phyloP scores from a whole-genome alignment of 2,113 vertebrate genomes.

The Lamprologus lemairii region DNA sequence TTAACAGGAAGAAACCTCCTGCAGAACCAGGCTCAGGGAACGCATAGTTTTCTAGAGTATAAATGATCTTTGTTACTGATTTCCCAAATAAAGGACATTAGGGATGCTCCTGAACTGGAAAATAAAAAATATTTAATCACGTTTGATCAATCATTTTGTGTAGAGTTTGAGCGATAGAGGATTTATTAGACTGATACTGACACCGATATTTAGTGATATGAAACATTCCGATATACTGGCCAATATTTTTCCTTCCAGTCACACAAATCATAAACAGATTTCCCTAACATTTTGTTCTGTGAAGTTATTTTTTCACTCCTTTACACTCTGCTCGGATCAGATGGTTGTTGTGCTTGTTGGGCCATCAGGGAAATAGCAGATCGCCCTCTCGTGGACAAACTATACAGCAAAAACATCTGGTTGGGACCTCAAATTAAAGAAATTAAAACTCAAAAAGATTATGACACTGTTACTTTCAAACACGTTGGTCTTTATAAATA shows the following conservation, averaged over 20 bases:
- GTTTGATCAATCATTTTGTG: neutral
- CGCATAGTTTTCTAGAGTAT: neutral
- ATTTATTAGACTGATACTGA: neutral
- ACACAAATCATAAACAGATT: neutral
- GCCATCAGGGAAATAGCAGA: neutral
- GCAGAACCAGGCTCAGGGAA: neutral
- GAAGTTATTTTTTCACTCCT: neutral
- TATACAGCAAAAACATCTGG: neutral
- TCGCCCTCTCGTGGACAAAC: fast-evolving
- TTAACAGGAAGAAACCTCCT: neutral
- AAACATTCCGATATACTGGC: neutral
- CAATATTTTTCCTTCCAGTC: neutral
- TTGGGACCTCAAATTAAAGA: neutral
- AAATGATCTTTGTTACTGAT: neutral
- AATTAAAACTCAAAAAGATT: neutral
- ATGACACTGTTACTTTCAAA: neutral
- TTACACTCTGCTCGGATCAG: neutral
- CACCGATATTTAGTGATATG: fast-evolving
- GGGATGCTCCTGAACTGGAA: neutral
- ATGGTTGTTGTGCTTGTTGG: neutral
- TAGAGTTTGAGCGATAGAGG: fast-evolving
- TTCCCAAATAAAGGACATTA: neutral
- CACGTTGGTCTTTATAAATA: neutral
- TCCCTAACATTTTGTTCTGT: neutral
- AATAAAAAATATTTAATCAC: neutral